phyloP scores from a whole-genome alignment of 1,140 invertebrate genomes.

The Drosophila micromelanica region DNA sequence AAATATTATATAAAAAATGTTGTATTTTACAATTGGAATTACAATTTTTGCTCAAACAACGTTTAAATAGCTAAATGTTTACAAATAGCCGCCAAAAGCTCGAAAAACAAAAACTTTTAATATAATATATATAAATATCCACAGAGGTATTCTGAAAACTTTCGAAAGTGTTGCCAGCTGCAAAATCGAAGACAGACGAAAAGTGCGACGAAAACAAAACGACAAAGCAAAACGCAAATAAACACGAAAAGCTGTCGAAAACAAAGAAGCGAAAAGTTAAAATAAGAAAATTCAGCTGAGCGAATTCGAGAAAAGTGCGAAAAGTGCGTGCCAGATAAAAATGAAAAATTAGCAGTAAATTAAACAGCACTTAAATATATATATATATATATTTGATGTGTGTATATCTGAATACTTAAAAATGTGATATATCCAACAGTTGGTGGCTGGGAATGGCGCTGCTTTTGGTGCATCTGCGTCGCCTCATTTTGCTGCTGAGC shows the following conservation, averaged over 20 bases:
- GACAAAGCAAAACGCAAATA: constrained; percentile 42
- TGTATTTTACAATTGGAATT: too few species aligned
- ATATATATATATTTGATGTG: background rate
- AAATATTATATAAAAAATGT: too few species aligned
- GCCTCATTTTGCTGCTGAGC: constrained; percentile 75
- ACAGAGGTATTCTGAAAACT: constrained; percentile 35
- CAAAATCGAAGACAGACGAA: constrained; percentile 37
- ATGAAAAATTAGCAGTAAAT: constrained; percentile 2
- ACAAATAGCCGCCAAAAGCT: constrained; percentile 46
- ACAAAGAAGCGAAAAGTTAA: constrained; percentile 35
- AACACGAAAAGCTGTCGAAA: constrained; percentile 44
- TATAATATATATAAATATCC: constrained; percentile 11
- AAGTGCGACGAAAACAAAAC: constrained; percentile 73
- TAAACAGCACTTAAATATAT: background rate
- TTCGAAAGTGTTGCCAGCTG: constrained; percentile 57
- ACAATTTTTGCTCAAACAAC: too few species aligned
- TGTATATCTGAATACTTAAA: too few species aligned
- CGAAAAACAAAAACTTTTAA: constrained; percentile 25
- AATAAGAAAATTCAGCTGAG: constrained; percentile 24
- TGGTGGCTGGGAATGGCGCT: constrained; percentile 55
- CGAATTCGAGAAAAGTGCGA: constrained; percentile 3
- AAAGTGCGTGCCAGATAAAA: constrained; percentile 13
- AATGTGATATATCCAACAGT: constrained; percentile 2
- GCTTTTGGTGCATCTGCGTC: constrained; percentile 73
- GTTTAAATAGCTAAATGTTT: background rate